These are phyloP conservation scores for Pampus argenteus DNA, from an alignment of 2,797 vertebrate genomes.

Conservation along the genomic window DNA sequence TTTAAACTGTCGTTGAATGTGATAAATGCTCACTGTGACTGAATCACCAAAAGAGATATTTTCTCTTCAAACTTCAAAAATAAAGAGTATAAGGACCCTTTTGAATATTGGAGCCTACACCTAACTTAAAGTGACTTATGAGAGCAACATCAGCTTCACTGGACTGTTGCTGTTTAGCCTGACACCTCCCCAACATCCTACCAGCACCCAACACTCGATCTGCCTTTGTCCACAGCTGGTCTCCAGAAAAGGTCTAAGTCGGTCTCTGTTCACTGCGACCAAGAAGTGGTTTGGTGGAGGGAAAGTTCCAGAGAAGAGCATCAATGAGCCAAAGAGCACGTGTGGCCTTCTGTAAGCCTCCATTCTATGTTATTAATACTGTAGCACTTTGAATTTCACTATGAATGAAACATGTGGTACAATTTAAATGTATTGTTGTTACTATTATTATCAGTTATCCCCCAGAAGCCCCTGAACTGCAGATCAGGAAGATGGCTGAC, in stretches of 20 bases:
- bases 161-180: neutral
- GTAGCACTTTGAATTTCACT: too few species aligned
- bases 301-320: slow-evolving; percentile 95
- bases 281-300: slow-evolving; percentile 99
- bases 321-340: slow-evolving; percentile 94
- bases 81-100: too few species aligned
- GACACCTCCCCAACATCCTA: neutral
- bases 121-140: neutral
- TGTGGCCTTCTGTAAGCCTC: slow-evolving; percentile 94
- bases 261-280: slow-evolving; percentile 96
- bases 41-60: neutral
- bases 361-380: too few species aligned
- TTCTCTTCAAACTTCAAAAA: neutral
- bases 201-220: neutral
- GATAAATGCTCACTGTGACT: neutral
- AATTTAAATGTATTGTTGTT: too few species aligned
- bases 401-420: too few species aligned
- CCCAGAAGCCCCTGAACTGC: slow-evolving; percentile 96
- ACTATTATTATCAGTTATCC: too few species aligned
- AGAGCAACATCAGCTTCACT: neutral
- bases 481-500: slow-evolving; percentile 99
- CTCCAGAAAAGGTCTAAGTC: slow-evolving; percentile 96
- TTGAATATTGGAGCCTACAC: neutral
- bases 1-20: neutral
- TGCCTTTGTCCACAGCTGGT: slow-evolving; percentile 85